Evolutionary conservation across 2,888 invertebrate species (phyloP), one percentile per base, ranked within the genome.

Genomic region (Macrosiphum euphorbiae): DNA sequence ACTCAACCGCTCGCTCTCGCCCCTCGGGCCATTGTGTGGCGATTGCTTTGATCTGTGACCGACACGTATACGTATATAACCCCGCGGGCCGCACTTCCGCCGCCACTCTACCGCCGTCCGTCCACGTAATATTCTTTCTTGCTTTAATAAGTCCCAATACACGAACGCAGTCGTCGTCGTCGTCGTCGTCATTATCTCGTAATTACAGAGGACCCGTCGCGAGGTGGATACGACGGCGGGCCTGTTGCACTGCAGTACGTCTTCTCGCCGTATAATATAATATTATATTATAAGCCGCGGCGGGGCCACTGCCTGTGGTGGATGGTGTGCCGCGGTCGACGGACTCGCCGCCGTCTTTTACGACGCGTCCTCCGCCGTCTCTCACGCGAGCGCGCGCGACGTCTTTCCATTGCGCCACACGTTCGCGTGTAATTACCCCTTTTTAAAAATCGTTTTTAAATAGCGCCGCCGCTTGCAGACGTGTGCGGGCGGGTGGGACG

Each of bases 11-110:
- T 16, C 84, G 44, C 58, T 84, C 86, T 47, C 84, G 58, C 85
- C 90, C 94, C 85, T 52, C 50, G n/a, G 90, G 61, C 94, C 90
- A 94, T 94, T 94, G 94, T 94, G 94, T 90, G 90, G 94, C 94
- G 86, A 94, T 94, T n/a, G 94, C 94, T 94, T 94, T 94, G 94
- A 94, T 94, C 94, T 94, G 94, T 87, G 94, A 90, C 94, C 94
- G 94, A 94, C 94, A 94, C 94, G 93, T 93, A 85, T 52, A 55
- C 41, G 26, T 35, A 89, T 28, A 55, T 86, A 86, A 41, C 86
- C 86, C 94, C 90, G 90, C 94, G 67, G 50, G 86, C 94, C 44
- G 8, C 88, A 28, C 85, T 24, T 35, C 87, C 86, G 50, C 87
- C 86, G 41, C 91, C 28, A 47, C 91, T 13, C 10, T 47, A 47